Evolutionary conservation across 92 coral and sea anemone genomes (phyloP), one percentile per base, ranked within the genome.

Genomic region (Zoanthus sociatus): DNA sequence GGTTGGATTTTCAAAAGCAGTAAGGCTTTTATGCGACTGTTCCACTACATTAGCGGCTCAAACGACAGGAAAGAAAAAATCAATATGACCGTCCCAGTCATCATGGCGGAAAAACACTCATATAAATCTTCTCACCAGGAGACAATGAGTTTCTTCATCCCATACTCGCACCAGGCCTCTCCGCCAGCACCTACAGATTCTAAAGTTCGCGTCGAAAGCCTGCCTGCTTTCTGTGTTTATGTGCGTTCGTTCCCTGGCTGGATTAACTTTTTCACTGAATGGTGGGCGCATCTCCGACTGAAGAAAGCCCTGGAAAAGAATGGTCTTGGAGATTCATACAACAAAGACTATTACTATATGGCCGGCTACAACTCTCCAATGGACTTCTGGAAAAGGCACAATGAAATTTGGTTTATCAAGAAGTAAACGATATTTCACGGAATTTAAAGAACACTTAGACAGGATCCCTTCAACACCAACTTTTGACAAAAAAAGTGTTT

Each of bases 11-110:
- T 63, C 10, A 63, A 8, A 63, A 63, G 9, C 7, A 17, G 7
- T 21, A 63, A 17, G 21, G 69, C 69, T 0, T 91, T 88, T 83
- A 83, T 90, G 91, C 89, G 82, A 46, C 78, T 91, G 69, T 88
- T 83, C 78, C 58, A 30, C 12, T 91, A 91, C 89, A 88, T 91
- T 77, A 50, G 71, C 18, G 93, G 93, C 18, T 63, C 73, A 17
- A 91, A 91, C 54, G 87, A 88, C 58, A 31, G n/a, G 12, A 66
- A 79, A 46, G 18, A 76, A 46, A 83, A 83, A 64, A 88, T 88
- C 72, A 64, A 84, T 37, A 91, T 83, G 93, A 91, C 91, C 2
- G 93, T 84, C 5, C 93, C 93, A 33, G 93, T 91, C 3, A 83
- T 79, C 11, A 88, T 4, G 10, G 16, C 32, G 11, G 9, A 53